Percentiles rank a stretch among this genome's conserved stretches.
Conservation (phyloP, 1,140 invertebrate species). For the Solenopsis fugax region DNA sequence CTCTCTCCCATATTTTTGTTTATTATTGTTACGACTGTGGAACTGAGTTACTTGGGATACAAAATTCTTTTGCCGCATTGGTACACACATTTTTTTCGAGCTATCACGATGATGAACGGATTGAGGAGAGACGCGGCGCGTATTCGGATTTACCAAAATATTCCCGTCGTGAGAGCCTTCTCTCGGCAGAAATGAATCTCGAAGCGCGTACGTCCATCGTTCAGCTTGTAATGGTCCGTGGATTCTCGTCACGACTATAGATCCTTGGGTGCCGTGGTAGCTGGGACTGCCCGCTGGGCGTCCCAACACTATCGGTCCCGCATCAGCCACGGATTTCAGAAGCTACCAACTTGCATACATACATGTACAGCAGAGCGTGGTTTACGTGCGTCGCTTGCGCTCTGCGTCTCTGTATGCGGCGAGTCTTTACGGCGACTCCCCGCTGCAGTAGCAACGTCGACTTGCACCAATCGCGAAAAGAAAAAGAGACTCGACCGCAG, state of each 20-base stretch:
- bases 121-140: background rate
- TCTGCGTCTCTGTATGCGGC: slow-evolving; percentile 81
- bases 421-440: slow-evolving; percentile 83
- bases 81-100: background rate
- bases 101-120: background rate
- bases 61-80: background rate
- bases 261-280: slow-evolving; percentile 81
- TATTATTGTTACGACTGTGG: background rate
- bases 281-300: slow-evolving; percentile 82
- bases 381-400: slow-evolving; percentile 73
- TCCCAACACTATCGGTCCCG: slow-evolving; percentile 84
- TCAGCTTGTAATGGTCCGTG: slow-evolving; percentile 73
- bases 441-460: slow-evolving; percentile 70
- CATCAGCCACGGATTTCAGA: slow-evolving; percentile 85
- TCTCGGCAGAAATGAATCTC: slow-evolving; percentile 64
- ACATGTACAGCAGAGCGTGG: slow-evolving; percentile 58
- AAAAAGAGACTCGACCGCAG: slow-evolving; percentile 15
- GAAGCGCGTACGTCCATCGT: slow-evolving; percentile 65
- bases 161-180: background rate
- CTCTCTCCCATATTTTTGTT: background rate
- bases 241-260: slow-evolving; percentile 82
- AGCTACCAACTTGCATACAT: slow-evolving; percentile 83
- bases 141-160: slow-evolving; percentile 22
- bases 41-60: background rate
- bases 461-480: slow-evolving; percentile 64